Conservation (phyloP, 2,113 vertebrate species). For the Aegithalos caudatus region DNA sequence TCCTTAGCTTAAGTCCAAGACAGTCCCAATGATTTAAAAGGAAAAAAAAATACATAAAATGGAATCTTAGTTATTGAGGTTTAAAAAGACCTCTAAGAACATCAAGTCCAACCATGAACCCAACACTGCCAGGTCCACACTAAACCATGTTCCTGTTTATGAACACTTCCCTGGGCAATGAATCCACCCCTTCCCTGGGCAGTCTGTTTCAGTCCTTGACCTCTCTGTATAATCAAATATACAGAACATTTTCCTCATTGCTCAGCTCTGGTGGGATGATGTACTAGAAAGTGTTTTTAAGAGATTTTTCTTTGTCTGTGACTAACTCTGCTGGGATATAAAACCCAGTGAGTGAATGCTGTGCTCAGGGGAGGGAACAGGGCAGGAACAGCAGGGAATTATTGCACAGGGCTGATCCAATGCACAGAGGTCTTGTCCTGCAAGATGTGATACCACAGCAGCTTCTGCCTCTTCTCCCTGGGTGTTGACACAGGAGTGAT, state of each 20-base stretch:
- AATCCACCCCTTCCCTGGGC: background rate
- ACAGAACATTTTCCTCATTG: background rate
- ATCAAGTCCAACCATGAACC: background rate
- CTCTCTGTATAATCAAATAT: background rate
- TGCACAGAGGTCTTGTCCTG: background rate
- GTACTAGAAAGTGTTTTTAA: background rate
- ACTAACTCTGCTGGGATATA: background rate
- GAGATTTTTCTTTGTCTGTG: background rate
- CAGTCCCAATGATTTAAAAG: background rate
- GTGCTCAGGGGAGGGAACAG: background rate
- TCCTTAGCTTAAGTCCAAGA: background rate
- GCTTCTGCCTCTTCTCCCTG: background rate
- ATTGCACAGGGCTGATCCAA: background rate
- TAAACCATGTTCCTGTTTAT: background rate
- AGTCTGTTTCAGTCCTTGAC: background rate
- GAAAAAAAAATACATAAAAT: background rate
- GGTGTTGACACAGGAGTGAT: background rate
- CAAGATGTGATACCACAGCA: background rate
- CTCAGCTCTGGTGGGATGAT: background rate
- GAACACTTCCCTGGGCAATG: background rate
- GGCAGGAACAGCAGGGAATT: background rate
- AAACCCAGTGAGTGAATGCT: background rate
- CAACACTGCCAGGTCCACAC: background rate
- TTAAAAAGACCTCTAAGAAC: background rate
- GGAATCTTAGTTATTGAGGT: background rate